Conservation (phyloP, 2,888 invertebrate species). For the Craniophora ligustri region DNA sequence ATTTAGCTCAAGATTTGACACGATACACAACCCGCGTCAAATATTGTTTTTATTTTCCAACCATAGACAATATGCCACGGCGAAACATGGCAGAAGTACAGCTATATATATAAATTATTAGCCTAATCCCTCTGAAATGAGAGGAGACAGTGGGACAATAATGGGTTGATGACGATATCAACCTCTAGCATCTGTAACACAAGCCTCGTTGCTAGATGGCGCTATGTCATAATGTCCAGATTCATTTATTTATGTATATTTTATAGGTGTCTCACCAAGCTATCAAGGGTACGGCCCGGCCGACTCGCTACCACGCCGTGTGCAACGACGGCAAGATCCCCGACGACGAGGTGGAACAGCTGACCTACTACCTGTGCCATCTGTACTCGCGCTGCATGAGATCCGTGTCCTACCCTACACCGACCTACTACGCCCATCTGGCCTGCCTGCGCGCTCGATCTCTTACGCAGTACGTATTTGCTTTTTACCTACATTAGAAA, state of each 20-base stretch:
- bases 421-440: conserved; percentile 96
- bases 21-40: no score
- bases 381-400: conserved; percentile 95
- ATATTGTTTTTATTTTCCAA: no score
- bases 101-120: no score
- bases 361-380: conserved; percentile 95
- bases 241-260: not conserved
- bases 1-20: no score
- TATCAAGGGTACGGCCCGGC: conserved; percentile 94
- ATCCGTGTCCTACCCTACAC: conserved; percentile 95
- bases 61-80: no score
- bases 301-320: conserved; percentile 95
- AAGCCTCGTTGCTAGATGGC: no score
- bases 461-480: conserved; percentile 80
- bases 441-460: conserved; percentile 92
- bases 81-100: no score
- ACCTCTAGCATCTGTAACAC: no score
- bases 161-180: no score
- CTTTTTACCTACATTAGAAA: not conserved
- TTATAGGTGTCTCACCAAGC: conserved; percentile 89
- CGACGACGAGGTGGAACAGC: conserved; percentile 92
- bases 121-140: no score
- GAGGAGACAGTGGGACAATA: no score
- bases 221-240: no score
- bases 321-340: conserved; percentile 93